Evolutionary conservation across 2,797 vertebrate species (phyloP), one percentile per base, ranked within the genome.

Genomic region (Pipistrellus pipistrellus): DNA sequence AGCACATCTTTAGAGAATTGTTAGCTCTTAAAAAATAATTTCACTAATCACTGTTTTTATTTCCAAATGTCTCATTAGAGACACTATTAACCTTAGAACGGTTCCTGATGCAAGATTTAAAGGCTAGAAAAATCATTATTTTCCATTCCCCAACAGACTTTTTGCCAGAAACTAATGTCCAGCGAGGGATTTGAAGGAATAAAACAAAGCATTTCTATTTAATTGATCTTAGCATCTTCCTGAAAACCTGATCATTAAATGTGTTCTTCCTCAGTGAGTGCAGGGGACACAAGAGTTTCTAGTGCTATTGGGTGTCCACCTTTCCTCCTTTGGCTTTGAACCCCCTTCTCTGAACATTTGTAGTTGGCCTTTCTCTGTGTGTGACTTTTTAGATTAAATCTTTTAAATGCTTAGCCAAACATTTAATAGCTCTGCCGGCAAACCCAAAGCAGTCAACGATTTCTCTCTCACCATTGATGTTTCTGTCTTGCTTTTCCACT

Each of bases 71-170:
- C 90, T 94, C 62, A 81, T 84, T 92, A 87, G 75, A 86, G 84
- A 91, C 41, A 78, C 27, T 81, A 64, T 96, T 90, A 84, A 88
- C 73, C 55, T 96, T 78, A 80, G 18, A 80, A 88, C 75, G 83
- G 57, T 92, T 92, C 18, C 69, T 88, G 76, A 30, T 59, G 0
- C 10, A 93, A 88, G 38, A 92, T 85, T 90, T 88, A 88, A 88
- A 82, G 66, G 75, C 64, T 57, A 78, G 80, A 89, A 94, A 94
- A 92, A 92, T 88, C 78, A 75, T 91, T 94, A 88, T 78, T 93
- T 96, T 84, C 55, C 20, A 59, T 95, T 91, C 57, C 48, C 30
- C 69, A 44, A 80, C 6, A 53, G 53, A 75, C 6, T 66, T 82
- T 96, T 91, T 90, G 30, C 44, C 68, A 93, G 46, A 93, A 95